Conservation (phyloP, 2,113 vertebrate genomes). For the Scomber scombrus region DNA sequence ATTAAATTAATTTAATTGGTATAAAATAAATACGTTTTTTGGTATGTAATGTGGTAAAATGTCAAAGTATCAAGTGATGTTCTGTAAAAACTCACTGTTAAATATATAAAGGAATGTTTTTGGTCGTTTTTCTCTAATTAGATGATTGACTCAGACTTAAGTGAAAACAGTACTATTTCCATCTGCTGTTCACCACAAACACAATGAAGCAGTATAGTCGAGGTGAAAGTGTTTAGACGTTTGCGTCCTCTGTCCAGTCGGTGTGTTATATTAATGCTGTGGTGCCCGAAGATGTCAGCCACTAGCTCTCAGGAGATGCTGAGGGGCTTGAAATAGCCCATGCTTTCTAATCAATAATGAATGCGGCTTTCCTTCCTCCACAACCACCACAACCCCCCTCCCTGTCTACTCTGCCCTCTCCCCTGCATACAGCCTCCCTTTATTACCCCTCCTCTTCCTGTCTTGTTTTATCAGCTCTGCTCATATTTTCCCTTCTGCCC, state of each 20-base stretch:
- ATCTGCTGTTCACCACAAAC: neutral
- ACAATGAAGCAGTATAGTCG: neutral
- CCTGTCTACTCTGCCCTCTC: constrained; percentile 27
- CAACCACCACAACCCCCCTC: neutral
- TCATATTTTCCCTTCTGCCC: constrained; percentile 9
- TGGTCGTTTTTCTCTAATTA: neutral
- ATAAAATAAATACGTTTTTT: too few species aligned
- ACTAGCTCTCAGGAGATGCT: constrained; percentile 19
- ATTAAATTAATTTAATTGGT: neutral
- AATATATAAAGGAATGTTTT: neutral
- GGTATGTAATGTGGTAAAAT: too few species aligned
- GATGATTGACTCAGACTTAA: neutral
- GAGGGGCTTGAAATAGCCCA: constrained; percentile 66
- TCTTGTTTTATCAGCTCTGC: constrained; percentile 46
- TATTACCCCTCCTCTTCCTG: constrained; percentile 29
- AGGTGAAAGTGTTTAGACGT: constrained; percentile 10
- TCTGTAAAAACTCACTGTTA: neutral
- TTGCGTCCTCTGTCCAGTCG: constrained; percentile 2
- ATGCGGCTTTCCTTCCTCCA: constrained; percentile 67
- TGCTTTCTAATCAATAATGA: constrained; percentile 79
- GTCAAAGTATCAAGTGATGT: too few species aligned
- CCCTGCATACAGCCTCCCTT: constrained; percentile 34
- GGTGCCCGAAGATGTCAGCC: constrained; percentile 50
- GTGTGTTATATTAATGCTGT: constrained; percentile 23
- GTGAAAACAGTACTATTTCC: neutral